phyloP scores from a whole-genome alignment of 2,888 invertebrate genomes.

The Empis stercorea region DNA sequence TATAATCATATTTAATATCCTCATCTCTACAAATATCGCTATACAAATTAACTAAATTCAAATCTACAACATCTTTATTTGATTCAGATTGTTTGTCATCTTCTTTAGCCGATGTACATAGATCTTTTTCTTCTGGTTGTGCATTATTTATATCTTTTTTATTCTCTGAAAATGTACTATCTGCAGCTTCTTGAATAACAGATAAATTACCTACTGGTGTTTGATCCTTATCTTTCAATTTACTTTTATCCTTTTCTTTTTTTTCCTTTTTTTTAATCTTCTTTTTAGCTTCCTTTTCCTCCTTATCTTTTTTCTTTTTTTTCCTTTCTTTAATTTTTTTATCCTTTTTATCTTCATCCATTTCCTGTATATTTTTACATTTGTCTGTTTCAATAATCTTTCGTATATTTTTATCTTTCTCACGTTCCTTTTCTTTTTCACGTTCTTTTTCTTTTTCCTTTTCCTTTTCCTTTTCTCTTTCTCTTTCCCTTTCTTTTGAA shows the following conservation, averaged over 20 bases:
- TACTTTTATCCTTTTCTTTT: conserved; percentile 14
- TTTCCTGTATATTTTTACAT: conserved; percentile 18
- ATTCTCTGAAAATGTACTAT: not conserved
- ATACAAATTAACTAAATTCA: conserved; percentile 14
- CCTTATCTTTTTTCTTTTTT: conserved; percentile 18
- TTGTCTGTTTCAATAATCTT: not conserved
- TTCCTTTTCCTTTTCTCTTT: conserved; percentile 28
- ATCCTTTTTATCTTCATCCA: not conserved
- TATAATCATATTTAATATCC: conserved; percentile 4
- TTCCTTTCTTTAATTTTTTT: conserved; percentile 38
- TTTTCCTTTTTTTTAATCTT: conserved; percentile 17
- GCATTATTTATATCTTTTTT: conserved; percentile 4
- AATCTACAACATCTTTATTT: too few relatives aligned
- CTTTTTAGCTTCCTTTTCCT: conserved; percentile 12
- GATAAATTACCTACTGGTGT: too few relatives aligned
- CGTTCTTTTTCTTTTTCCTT: conserved; percentile 31
- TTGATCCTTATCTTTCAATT: conserved; percentile 5
- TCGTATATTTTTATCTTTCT: conserved; percentile 23
- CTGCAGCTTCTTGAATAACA: not conserved
- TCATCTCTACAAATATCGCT: conserved; percentile 11
- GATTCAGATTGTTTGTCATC: conserved; percentile 13
- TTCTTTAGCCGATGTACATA: conserved; percentile 5
- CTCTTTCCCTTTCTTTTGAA: conserved; percentile 28
- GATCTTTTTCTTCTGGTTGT: conserved; percentile 15
- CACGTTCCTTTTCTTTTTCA: conserved; percentile 30